Base-by-base conservation (phyloP, 2,888 invertebrate species). In the Eumacrocentrus americanus region DNA sequence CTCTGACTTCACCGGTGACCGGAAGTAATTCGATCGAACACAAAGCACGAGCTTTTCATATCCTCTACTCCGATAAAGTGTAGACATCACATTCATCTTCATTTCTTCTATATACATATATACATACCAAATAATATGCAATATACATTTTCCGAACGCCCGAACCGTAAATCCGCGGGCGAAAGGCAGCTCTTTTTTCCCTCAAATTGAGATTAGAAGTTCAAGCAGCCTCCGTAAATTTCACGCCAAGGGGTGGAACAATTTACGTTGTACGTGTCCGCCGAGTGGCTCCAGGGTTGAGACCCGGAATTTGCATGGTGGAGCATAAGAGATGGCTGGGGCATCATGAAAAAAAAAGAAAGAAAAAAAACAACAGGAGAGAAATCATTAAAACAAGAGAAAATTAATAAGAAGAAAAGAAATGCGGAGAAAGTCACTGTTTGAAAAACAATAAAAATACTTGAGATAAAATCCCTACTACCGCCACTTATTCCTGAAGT, bases 221-320 rank as follows among this genome's bases (percentile, higher is more conserved):
- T 60, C 59, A 60, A 42, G 48, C 53, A 38, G 44, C 34, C 47
- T 37, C 47, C 53, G 53, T 59, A 53, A 59, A 59, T 59, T 59
- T 53, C 25, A 35, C 53, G 37, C 37, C 47, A 37, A 47, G 53
- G 53, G 53, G 37, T 35, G 42, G 59, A 59, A 52, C 58, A 59
- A 59, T 59, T 59, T 53, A 59, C 59, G 59, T 47, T 53, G 59
- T 59, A 59, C 59, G 59, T 59, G 59, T 58, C 46, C 38, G 53
- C 38, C 47, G 38, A 48, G 53, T 25, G 25, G 53, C 47, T 53
- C 12, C 37, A 46, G 52, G 53, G 38, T 59, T 59, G 37, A 60
- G 48, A 48, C 48, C 48, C 20, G 40, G 56, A 48, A 60, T 55
- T 60, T 60, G 23, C 44, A 55, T 44, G 54, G 25, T 54, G 44